Evolutionary conservation across 2,797 vertebrate species (phyloP).

Genomic region (Myripristis jacobus): DNA sequence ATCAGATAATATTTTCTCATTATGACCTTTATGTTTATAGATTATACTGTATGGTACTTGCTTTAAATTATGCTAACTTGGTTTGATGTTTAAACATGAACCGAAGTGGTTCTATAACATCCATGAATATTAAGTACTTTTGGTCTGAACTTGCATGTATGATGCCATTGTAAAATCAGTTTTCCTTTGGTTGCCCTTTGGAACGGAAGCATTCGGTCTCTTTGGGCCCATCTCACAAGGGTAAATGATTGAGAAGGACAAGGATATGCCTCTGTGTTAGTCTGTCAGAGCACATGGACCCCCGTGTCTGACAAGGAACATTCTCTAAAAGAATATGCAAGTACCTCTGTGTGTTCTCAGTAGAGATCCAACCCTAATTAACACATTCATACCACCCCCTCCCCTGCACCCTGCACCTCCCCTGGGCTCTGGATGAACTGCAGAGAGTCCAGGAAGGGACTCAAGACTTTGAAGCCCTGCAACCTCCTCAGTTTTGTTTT

Average conservation of each 20-base stretch:
- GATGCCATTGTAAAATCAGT: conserved; percentile 51
- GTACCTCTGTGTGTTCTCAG: conserved; percentile 78
- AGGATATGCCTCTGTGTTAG: conserved; percentile 63
- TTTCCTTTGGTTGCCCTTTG: conserved; percentile 60
- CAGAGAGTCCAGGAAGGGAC: conserved; percentile 69
- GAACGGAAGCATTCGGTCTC: conserved; percentile 66
- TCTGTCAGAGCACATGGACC: conserved; percentile 61
- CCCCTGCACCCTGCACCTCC: conserved; percentile 35
- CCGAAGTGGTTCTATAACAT: conserved; percentile 48
- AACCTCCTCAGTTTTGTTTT: conserved; percentile 68
- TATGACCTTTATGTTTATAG: conserved; percentile 71
- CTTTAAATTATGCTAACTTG: conserved; percentile 78
- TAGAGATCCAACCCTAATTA: conserved; percentile 77
- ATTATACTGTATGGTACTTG: conserved; percentile 74
- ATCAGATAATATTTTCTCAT: conserved; percentile 69
- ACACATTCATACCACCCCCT: conserved; percentile 60
- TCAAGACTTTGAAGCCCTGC: conserved; percentile 71
- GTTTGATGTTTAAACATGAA: conserved; percentile 52
- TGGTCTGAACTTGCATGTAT: conserved; percentile 48
- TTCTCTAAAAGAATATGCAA: conserved; percentile 84
- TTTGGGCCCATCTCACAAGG: conserved; percentile 64
- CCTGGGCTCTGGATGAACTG: conserved; percentile 70
- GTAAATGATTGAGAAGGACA: conserved; percentile 73
- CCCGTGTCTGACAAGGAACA: conserved; percentile 57
- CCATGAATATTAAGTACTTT: conserved; percentile 50